A percentile compares a stretch with the other conserved stretches of the same genome.
phyloP scores from a whole-genome alignment of 2,113 vertebrate genomes.

The Daubentonia madagascariensis region DNA sequence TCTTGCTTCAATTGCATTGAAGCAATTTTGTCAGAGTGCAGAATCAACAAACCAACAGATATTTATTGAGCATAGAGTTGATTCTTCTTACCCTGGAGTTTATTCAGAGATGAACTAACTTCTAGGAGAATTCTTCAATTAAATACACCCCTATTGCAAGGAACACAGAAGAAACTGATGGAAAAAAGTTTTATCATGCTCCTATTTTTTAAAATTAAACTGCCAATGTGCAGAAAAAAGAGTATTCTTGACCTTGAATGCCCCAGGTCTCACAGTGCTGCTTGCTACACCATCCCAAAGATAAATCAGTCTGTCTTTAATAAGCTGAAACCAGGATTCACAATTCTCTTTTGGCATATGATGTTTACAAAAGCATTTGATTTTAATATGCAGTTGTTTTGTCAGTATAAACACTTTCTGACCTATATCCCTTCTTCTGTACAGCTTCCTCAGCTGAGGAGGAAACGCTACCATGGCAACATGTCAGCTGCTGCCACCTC shows the following conservation, averaged over 20 bases:
- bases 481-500: neutral
- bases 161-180: neutral
- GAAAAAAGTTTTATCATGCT: neutral
- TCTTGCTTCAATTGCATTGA: neutral
- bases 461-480: slow-evolving; percentile 47
- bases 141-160: neutral
- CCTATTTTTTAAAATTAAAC: neutral
- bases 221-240: neutral
- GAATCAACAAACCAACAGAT: neutral
- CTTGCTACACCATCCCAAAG: neutral
- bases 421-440: slow-evolving; percentile 44
- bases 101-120: neutral
- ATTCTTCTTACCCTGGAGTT: neutral
- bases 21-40: neutral
- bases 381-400: slow-evolving; percentile 54
- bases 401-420: slow-evolving; percentile 40
- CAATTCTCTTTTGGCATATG: neutral
- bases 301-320: neutral
- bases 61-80: neutral
- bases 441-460: slow-evolving; percentile 31
- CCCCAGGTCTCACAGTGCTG: neutral
- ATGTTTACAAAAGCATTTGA: slow-evolving; percentile 33
- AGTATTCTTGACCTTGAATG: neutral
- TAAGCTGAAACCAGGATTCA: neutral
- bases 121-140: neutral